Percentiles rank a stretch among this genome's conserved stretches.
These are phyloP conservation scores for Trematomus loennbergii DNA, from an alignment of 2,113 vertebrate genomes.

Conservation along the genomic window DNA sequence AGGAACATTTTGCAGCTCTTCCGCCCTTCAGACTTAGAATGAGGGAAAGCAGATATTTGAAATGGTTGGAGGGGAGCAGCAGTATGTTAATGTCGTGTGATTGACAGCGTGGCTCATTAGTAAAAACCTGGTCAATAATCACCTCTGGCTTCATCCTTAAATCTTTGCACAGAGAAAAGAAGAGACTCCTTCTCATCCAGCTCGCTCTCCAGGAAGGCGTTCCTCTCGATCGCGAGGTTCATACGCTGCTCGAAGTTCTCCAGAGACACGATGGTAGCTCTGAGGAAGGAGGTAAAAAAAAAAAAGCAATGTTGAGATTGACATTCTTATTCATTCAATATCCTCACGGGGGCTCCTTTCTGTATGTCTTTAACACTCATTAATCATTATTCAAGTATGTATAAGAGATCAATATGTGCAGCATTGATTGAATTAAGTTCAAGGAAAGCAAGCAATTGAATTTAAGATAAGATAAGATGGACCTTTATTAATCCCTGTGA, in stretches of 20 bases:
- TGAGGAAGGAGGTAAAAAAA: slow-evolving; percentile 54
- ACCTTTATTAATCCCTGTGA: too few relatives aligned
- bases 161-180: slow-evolving; percentile 94
- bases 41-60: slow-evolving; percentile 3
- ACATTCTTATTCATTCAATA: neutral
- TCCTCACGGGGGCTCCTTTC: too few relatives aligned
- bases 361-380: neutral
- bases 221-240: slow-evolving; percentile 98
- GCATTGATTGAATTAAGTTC: slow-evolving; percentile 28
- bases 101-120: neutral
- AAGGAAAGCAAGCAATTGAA: neutral
- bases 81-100: slow-evolving; percentile 5
- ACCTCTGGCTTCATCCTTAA: slow-evolving; percentile 99
- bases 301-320: neutral
- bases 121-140: slow-evolving; percentile 48
- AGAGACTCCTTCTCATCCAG: slow-evolving; percentile 98
- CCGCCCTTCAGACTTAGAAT: neutral
- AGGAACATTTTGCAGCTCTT: neutral
- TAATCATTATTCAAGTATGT: neutral
- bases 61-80: neutral
- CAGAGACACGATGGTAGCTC: slow-evolving; percentile 96
- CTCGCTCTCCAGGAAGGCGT: slow-evolving; percentile 98
- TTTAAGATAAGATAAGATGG: neutral
- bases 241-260: slow-evolving; percentile 98
- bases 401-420: slow-evolving; percentile 31